These are phyloP conservation scores for Montifringilla adamsi DNA, from an alignment of 2,113 vertebrate genomes.

Conservation along the genomic window DNA sequence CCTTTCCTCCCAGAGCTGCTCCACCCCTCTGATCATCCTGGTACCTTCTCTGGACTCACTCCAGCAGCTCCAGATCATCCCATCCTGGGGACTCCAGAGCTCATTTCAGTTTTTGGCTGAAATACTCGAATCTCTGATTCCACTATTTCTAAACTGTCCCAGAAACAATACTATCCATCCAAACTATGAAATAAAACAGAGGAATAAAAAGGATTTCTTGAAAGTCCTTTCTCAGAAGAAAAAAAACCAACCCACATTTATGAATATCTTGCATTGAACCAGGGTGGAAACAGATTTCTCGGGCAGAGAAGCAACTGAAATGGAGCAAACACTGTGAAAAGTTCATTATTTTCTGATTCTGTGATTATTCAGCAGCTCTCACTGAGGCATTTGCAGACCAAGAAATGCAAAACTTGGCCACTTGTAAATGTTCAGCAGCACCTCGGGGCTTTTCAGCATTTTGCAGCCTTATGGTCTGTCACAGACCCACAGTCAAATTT, in stretches of 20 bases:
- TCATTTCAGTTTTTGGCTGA: not conserved
- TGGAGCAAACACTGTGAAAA: not conserved
- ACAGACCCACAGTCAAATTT: not conserved
- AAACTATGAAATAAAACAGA: not conserved
- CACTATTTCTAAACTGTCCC: not conserved
- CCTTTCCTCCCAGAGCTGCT: not conserved
- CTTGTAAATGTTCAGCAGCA: not conserved
- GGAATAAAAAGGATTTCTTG: not conserved
- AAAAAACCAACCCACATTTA: fast-evolving
- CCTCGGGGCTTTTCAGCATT: not conserved
- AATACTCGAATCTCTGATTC: not conserved
- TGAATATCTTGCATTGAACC: not conserved
- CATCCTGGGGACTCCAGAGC: not conserved
- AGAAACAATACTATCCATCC: not conserved
- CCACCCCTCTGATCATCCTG: not conserved
- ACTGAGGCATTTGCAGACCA: not conserved
- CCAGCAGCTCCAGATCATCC: not conserved
- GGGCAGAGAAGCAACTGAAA: fast-evolving
- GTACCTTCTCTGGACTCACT: not conserved
- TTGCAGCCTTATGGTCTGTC: not conserved
- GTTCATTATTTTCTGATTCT: not conserved
- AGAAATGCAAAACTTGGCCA: not conserved
- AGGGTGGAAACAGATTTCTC: not conserved
- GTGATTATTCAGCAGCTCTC: not conserved
- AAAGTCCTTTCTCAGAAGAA: not conserved